A percentile compares a stretch with the other conserved stretches of the same genome.
phyloP scores from a whole-genome alignment of 2,113 vertebrate species.

The Melanerpes formicivorus region DNA sequence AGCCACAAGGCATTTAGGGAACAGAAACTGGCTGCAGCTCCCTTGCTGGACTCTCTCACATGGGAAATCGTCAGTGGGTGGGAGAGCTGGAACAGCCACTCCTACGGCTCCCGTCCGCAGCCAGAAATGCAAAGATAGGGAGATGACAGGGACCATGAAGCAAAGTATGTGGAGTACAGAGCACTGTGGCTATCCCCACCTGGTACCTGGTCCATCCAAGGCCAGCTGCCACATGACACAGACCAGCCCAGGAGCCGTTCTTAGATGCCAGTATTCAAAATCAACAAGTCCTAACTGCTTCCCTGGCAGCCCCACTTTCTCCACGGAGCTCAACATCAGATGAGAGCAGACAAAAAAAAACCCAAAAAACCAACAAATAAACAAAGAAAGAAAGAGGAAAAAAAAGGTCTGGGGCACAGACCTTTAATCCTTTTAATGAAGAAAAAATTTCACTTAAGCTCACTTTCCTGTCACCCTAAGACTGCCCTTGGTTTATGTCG shows the following conservation, averaged over 20 bases:
- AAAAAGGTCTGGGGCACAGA: background rate
- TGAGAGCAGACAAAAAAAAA: background rate
- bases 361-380: background rate
- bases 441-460: background rate
- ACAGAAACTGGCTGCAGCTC: background rate
- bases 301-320: background rate
- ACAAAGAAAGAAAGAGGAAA: too few relatives aligned
- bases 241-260: background rate
- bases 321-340: background rate
- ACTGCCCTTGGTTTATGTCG: background rate
- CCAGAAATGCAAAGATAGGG: background rate
- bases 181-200: fast-evolving
- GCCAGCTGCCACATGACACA: background rate
- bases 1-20: background rate
- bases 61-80: constrained; percentile 31
- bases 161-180: fast-evolving
- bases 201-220: background rate
- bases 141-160: background rate
- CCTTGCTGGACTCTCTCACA: background rate
- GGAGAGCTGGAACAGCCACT: background rate
- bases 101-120: background rate
- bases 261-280: background rate
- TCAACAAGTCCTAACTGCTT: background rate
- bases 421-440: background rate
- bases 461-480: background rate